phyloP scores from a whole-genome alignment of 1,140 invertebrate genomes.

The Harpegnathos saltator region DNA sequence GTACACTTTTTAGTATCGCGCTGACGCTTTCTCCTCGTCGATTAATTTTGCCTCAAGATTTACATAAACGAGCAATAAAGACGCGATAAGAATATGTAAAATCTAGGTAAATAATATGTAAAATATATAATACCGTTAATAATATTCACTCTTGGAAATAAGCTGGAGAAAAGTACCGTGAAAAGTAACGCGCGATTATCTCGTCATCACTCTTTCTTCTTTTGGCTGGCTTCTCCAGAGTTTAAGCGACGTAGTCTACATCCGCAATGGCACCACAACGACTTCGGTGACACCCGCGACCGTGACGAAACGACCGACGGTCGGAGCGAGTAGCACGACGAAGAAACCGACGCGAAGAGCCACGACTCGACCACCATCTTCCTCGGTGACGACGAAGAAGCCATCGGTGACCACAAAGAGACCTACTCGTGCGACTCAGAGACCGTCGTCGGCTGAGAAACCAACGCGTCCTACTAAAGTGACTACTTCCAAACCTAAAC shows the following conservation, averaged over 20 bases:
- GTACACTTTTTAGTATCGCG: too few species aligned
- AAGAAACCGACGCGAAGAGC: constrained; percentile 78
- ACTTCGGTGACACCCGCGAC: constrained; percentile 68
- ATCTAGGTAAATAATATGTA: too few species aligned
- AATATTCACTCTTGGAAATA: background rate
- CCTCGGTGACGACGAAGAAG: constrained; percentile 64
- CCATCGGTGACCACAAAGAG: constrained; percentile 75
- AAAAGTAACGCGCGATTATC: too few species aligned
- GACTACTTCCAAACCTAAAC: constrained; percentile 80
- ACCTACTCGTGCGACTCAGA: constrained; percentile 73
- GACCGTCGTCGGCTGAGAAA: constrained; percentile 84
- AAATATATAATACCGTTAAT: background rate
- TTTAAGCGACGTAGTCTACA: constrained; percentile 91
- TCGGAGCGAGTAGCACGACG: constrained; percentile 69
- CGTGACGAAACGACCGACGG: constrained; percentile 78
- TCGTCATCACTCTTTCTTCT: constrained; percentile 4
- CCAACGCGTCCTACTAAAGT: constrained; percentile 74
- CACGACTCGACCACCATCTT: constrained; percentile 38
- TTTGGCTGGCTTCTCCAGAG: constrained; percentile 83
- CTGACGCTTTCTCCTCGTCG: too few species aligned
- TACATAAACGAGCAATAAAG: too few species aligned
- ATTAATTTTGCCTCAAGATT: too few species aligned
- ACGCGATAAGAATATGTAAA: too few species aligned
- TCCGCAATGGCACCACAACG: constrained; percentile 84
- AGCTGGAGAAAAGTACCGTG: too few species aligned